A percentile compares a stretch with the other conserved stretches of the same genome.
Evolutionary conservation across 2,113 vertebrate genomes (phyloP).

Genomic region (Pangasianodon hypophthalmus): DNA sequence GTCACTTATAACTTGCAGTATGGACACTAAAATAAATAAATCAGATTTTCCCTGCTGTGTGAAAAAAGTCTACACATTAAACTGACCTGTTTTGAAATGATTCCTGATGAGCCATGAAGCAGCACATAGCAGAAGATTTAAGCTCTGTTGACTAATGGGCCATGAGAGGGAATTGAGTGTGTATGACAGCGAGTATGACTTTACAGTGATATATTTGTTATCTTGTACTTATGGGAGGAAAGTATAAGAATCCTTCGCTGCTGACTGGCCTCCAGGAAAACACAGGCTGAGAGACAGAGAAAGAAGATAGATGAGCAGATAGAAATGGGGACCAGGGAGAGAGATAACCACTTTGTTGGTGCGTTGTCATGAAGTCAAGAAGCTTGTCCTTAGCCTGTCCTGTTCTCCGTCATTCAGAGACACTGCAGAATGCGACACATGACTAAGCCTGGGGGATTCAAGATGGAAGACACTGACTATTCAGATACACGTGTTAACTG

Average conservation of each 20-base stretch:
- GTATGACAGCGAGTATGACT: not conserved
- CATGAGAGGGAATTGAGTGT: not conserved
- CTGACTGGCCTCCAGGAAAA: not conserved
- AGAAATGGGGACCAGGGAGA: not conserved
- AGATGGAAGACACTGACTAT: not conserved
- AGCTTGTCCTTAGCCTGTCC: slow-evolving; percentile 15
- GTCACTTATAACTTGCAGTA: not conserved
- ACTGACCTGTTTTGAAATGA: not conserved
- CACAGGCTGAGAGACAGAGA: not conserved
- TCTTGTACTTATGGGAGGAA: not conserved
- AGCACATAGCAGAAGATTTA: not conserved
- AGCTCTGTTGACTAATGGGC: not conserved
- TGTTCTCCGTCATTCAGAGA: not conserved
- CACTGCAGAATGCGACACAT: not conserved
- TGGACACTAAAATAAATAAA: not conserved
- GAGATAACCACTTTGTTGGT: not conserved
- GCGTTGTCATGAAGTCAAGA: not conserved
- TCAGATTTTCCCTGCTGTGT: not conserved
- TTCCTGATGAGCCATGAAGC: not conserved
- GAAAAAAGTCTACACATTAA: not conserved
- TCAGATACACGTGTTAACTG: not conserved
- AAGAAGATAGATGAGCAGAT: slow-evolving; percentile 15
- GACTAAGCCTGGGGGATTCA: not conserved
- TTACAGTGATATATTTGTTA: slow-evolving; percentile 15
- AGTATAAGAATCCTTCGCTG: slow-evolving; percentile 6